Evolutionary conservation across 2,113 vertebrate genomes (phyloP), one percentile per base, ranked within the genome.

Genomic region (Cryptomyrus ogoouensis): DNA sequence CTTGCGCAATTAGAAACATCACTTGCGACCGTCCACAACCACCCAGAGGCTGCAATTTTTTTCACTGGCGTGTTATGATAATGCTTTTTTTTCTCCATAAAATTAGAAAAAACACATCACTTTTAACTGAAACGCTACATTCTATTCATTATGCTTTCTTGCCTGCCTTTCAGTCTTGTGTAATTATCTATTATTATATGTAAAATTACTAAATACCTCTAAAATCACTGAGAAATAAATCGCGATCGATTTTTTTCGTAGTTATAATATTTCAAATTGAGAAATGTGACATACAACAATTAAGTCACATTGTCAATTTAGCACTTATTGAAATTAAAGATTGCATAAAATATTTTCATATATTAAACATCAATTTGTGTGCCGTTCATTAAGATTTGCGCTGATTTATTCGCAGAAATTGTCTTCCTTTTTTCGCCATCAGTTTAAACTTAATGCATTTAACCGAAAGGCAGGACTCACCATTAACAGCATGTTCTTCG

Each of bases 401-500:
- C 4, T 42, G 0, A 19, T 77, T 77, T 77, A 15, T 80, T 80
- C 42, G 44, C 80, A 83, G 31, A 83, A 44, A 44, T 83, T 42
- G 6, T 83, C 35, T 83, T 46, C 83, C 19, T 12, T 46, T 39
- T 47, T 24, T 84, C 83, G 7, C 83, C 44, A 47, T 84, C 83
- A 52, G 35, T 80, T 80, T 42, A 42, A 80, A 80, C 15, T 52
- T 27, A 31, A 49, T n/a, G 3, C 10, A 87, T 35, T 52, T 31
- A 19, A 31, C 5, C 44, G 24, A 84, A 84, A 84, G 21, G 21
- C 13, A 53, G 27, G 1, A 91, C 95, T 94, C 89, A 96, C 96
- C 96, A 35, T 96, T 95, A n/a, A 94, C 93, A 27, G 84, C 90
- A 83, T 94, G 93, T 90, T 95, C 94, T 88, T 96, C 94, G 74